Percentiles rank a stretch among this genome's conserved stretches.
These are phyloP conservation scores for Fissipunctia ypsillon DNA, from an alignment of 2,888 invertebrate genomes.

Conservation along the genomic window DNA sequence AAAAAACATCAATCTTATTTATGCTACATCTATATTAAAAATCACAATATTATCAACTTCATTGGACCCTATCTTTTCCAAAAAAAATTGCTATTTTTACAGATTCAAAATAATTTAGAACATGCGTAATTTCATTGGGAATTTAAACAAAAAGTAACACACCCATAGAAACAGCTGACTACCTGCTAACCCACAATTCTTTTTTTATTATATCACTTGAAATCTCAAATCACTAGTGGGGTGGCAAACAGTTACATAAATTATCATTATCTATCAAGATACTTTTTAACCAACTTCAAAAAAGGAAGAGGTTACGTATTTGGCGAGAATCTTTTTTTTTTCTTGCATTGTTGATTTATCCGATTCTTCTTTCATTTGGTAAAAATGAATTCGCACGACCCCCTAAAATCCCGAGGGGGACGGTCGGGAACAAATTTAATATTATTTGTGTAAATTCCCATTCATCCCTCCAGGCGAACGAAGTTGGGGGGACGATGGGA, in stretches of 20 bases:
- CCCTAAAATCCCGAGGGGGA: too few relatives aligned
- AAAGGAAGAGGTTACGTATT: background rate
- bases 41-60: slow-evolving; percentile 36
- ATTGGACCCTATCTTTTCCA: slow-evolving; percentile 17
- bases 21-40: slow-evolving; percentile 23
- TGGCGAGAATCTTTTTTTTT: too few relatives aligned
- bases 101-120: background rate
- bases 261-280: background rate
- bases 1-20: slow-evolving; percentile 9
- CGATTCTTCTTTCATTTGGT: too few relatives aligned
- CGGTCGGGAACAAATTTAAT: too few relatives aligned
- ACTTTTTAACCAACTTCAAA: background rate
- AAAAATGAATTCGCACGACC: too few relatives aligned
- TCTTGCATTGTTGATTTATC: background rate
- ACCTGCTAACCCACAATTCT: background rate
- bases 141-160: background rate
- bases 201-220: background rate
- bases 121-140: background rate
- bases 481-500: too few relatives aligned
- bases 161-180: background rate
- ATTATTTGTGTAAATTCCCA: too few relatives aligned
- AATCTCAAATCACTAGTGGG: background rate
- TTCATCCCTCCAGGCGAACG: too few relatives aligned
- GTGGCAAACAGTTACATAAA: background rate
- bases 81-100: background rate